Base-by-base conservation (phyloP, 2,888 invertebrate species). In the Vesta saturnalis region DNA sequence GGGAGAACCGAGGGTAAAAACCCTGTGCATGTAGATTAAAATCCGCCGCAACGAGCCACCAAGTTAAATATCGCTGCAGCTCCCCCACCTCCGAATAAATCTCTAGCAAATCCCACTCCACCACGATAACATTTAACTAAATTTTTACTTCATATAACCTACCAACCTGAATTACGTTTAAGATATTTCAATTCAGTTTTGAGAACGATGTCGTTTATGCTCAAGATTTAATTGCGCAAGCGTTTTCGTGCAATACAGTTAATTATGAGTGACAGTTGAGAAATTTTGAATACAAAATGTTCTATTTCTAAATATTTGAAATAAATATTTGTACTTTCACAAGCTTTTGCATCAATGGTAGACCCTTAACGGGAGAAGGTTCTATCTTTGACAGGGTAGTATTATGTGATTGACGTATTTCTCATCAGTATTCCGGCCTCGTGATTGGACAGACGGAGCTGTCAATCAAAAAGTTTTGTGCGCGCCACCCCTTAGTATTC, bases 371-470 rank as follows among this genome's bases (percentile, higher is more conserved):
- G 72, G 67, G 71, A 69, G 62, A 65, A 69, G 67, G 65, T 69
- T 71, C 71, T 69, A 69, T 71, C 70, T 71, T 71, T 70, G 72
- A 72, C 72, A 72, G 76, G 75, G 76, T 75, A 74, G 77, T 74
- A 76, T 77, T 73, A 76, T 76, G 77, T 91, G 91, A 92, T 91
- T 91, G 92, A 92, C 91, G 89, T 88, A 88, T 85, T 86, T 86
- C 89, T 90, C 91, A 91, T 91, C 91, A 90, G 89, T 87, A 88
- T 89, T 89, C 87, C 89, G 86, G 87, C 86, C 87, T 88, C 87
- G 89, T 89, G 88, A 92, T 92, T 92, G 92, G 92, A 87, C 89
- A 89, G 89, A 89, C 87, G 87, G 87, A 89, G 88, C 90, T 92
- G 92, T 92, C 92, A 92, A 91, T 92, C 92, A 92, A 89, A 85